phyloP scores from a whole-genome alignment of 2,797 vertebrate species.

The Acomys russatus region DNA sequence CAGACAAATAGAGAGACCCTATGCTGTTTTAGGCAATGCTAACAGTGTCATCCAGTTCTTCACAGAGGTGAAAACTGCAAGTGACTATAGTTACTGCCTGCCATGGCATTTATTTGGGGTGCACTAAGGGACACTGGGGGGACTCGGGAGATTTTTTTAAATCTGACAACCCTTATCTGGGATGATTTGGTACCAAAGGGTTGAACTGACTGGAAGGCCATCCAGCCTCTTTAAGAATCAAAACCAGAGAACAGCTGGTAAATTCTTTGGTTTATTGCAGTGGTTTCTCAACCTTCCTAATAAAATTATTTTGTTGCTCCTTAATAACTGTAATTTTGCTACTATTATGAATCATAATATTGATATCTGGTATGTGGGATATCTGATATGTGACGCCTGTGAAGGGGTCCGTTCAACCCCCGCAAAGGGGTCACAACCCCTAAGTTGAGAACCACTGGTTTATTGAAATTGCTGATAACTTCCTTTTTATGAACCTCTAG shows the following conservation, averaged over 20 bases:
- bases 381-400: neutral
- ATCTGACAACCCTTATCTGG: conserved; percentile 40
- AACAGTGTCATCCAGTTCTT: conserved; percentile 31
- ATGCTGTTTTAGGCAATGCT: neutral
- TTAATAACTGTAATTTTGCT: neutral
- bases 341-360: neutral
- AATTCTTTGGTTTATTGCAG: conserved; percentile 7
- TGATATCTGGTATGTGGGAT: neutral
- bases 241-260: conserved; percentile 19
- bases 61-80: neutral
- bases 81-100: neutral
- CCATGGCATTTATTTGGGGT: neutral
- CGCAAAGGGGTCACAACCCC: neutral
- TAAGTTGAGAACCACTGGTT: neutral
- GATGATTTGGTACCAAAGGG: conserved; percentile 40
- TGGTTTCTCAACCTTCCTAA: neutral
- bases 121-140: neutral
- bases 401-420: neutral
- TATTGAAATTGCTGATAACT: neutral
- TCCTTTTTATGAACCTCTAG: conserved; percentile 18
- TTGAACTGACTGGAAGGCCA: conserved; percentile 41
- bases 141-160: conserved; percentile 14
- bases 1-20: neutral
- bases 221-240: neutral
- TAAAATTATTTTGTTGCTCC: neutral